Percentiles rank a stretch among this genome's conserved stretches.
Conservation (phyloP, 92 coral and sea anemone genomes). For the Muricea muricata region DNA sequence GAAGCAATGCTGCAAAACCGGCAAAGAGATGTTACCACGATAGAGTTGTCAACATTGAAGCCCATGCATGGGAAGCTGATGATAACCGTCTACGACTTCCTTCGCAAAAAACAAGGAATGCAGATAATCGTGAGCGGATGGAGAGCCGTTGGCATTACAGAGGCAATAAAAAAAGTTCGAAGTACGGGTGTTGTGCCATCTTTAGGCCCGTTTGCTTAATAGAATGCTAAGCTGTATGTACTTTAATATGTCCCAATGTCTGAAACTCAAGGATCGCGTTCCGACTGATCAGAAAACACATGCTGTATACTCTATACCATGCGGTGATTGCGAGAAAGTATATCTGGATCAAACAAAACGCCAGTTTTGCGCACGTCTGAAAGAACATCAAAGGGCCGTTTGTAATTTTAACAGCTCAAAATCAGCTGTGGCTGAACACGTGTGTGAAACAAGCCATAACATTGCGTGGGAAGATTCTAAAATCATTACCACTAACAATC, state of each 20-base stretch:
- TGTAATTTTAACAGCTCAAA: too few relatives aligned
- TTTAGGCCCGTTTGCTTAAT: constrained; percentile 52
- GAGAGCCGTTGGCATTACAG: constrained; percentile 61
- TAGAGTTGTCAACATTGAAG: constrained; percentile 42
- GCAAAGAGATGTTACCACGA: constrained; percentile 54
- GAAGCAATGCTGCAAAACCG: constrained; percentile 60
- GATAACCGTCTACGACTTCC: constrained; percentile 47
- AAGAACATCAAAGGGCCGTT: too few relatives aligned
- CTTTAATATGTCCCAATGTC: constrained; percentile 47
- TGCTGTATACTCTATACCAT: too few relatives aligned
- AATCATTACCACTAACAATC: too few relatives aligned
- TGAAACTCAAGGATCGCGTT: too few relatives aligned
- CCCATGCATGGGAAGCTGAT: constrained; percentile 56
- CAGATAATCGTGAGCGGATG: constrained; percentile 53
- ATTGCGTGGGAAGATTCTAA: too few relatives aligned
- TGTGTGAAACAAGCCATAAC: too few relatives aligned
- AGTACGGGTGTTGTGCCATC: constrained; percentile 40
- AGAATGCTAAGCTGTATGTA: constrained; percentile 44
- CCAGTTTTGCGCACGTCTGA: too few relatives aligned
- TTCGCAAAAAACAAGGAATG: constrained; percentile 39
- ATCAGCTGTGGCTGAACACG: too few relatives aligned
- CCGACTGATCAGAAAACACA: too few relatives aligned
- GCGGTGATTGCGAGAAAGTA: too few relatives aligned
- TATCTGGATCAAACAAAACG: too few relatives aligned
- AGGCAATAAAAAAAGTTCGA: constrained; percentile 52